Evolutionary conservation across 2,113 vertebrate species (phyloP), one percentile per base, ranked within the genome.

Genomic region (Cnemophilus loriae): DNA sequence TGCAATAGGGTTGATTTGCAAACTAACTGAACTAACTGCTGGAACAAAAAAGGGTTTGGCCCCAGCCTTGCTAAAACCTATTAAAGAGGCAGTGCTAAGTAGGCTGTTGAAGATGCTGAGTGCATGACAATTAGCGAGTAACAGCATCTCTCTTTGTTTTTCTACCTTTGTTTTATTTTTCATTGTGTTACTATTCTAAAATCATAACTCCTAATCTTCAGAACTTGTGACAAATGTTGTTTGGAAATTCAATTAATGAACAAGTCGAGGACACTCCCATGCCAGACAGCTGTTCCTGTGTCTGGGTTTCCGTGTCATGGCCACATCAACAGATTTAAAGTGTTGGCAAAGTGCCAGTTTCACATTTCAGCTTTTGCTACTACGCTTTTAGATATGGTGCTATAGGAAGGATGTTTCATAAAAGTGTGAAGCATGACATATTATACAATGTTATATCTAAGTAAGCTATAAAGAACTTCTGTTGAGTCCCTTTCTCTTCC

Each of bases 11-110:
- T 65, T 93, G 64, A 87, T 69, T 90, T 92, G 41, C 76, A 93
- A 94, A 84, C 71, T 55, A 95, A 77, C 44, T 91, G 74, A 94
- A 83, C 71, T 68, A 95, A 80, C 37, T 91, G 50, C 65, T 92
- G 63, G 68, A 85, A 92, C 23, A 20, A 27, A 81, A 28, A 87
- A 92, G 21, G 35, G 8, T 39, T 78, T 82, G 17, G 59, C 64
- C 22, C 10, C 35, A 84, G 49, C 5, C n/a, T 55, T 84, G n/a
- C 10, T 71, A 73, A 93, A 91, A 47, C 14, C 27, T 57, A 55
- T 75, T 94, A 92, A 69, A 69, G 9, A 59, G 19, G 52, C 77
- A 93, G 63, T 96, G 82, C 13, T 94, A 91, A 88, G 39, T 57
- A 77, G 47, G 59, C 15, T 71, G 9, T 26, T 87, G 63, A 75